Evolutionary conservation across 2,797 vertebrate genomes (phyloP).

Genomic region (Amazona ochrocephala): DNA sequence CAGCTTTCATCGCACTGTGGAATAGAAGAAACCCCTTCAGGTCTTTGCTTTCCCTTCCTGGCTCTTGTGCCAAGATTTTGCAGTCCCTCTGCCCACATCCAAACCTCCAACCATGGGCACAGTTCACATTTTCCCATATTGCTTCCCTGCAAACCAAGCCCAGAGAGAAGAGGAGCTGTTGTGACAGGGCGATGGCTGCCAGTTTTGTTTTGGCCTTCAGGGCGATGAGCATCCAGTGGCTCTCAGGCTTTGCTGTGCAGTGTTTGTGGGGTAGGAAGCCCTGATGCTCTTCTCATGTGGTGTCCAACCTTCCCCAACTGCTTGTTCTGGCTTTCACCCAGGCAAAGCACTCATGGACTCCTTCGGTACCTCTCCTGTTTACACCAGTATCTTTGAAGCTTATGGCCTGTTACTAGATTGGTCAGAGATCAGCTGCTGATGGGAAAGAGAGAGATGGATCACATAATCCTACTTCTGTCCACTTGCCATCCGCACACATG

Average conservation of each 20-base stretch:
- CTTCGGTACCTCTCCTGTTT: not conserved
- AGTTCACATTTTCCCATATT: not conserved
- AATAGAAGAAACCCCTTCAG: not conserved
- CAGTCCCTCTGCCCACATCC: not conserved
- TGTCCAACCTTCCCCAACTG: not conserved
- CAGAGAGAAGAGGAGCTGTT: not conserved
- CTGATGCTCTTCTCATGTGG: not conserved
- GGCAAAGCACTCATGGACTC: not conserved
- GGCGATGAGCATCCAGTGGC: not conserved
- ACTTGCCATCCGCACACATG: rapidly evolving
- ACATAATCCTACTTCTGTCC: not conserved
- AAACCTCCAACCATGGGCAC: not conserved
- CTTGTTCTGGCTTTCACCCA: not conserved
- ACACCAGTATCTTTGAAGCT: not conserved
- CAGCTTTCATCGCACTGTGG: not conserved
- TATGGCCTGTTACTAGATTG: not conserved
- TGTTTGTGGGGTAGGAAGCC: not conserved
- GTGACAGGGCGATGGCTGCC: not conserved
- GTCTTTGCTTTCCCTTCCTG: not conserved
- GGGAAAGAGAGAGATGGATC: not conserved
- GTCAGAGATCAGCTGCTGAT: not conserved
- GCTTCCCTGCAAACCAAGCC: not conserved
- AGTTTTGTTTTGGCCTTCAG: not conserved
- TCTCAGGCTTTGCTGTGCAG: not conserved
- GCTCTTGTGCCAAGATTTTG: not conserved